Base-by-base conservation (phyloP, 2,888 invertebrate species). In the Eupeodes luniger region DNA sequence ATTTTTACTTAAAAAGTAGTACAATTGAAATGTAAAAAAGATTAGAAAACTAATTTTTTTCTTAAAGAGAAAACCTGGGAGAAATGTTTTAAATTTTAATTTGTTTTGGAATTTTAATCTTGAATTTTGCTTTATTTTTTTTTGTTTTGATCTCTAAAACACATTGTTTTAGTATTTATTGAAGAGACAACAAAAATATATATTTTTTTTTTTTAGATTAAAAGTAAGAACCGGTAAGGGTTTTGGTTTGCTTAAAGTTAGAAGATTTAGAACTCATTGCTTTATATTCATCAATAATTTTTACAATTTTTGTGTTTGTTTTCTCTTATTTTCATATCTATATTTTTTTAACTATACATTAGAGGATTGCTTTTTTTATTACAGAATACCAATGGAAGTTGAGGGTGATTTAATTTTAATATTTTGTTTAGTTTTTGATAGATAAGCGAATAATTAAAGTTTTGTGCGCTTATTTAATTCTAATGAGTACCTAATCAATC, bases 241-340 rank as follows among this genome's bases (percentile, higher is more conserved):
- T 55, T 70, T 55, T 70, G 19, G 81, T 90, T 83, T 57, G 84
- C 76, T 76, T 91, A 89, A 87, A 85, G 85, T 90, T 90, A 90
- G 79, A 66, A 90, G 89, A 90, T 91, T 91, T 91, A 91, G 91
- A 91, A 91, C 91, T 91, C 90, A 90, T 91, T 91, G 91, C 90
- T 91, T 91, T 91, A 85, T 86, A 72, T 86, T 80, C 36, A 67
- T 82, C 47, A 67, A 67, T 59, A 66, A 80, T 78, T 82, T 82
- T 70, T 77, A 64, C 69, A 69, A 19, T 57, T 55, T n/a, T 55
- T 53, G 19, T 40, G 64, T 82, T 82, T 55, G 7, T 49, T 66
- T 55, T 16, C 16, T 14, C 3, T 49, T n/a, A 10, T 16, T 61
- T 36, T 61, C 14, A 36, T 27, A 9, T 1, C 12, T 85, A 64